These are phyloP conservation scores for Nasonia giraulti DNA, from an alignment of 1,140 invertebrate genomes.

Conservation along the genomic window DNA sequence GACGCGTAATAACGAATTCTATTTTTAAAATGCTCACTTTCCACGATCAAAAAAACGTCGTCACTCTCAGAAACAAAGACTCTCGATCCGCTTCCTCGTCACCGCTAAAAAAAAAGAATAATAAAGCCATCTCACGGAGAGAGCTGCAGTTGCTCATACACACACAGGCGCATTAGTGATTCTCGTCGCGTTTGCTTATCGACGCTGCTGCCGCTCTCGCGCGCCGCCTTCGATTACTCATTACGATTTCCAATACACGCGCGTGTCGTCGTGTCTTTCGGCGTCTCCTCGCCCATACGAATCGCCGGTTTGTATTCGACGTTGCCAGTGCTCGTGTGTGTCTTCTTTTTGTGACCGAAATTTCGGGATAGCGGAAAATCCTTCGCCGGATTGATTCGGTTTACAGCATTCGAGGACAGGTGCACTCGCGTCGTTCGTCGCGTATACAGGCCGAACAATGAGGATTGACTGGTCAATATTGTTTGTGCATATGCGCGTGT, in stretches of 20 bases:
- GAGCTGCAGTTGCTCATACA: not conserved
- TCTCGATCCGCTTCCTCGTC: not conserved
- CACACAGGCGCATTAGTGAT: not conserved
- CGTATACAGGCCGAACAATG: not conserved
- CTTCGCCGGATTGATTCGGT: no score
- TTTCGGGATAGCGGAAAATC: no score
- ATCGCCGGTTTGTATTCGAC: no score
- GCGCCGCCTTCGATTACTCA: constrained; percentile 13
- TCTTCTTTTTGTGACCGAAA: no score
- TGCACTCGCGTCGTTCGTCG: not conserved
- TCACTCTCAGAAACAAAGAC: not conserved
- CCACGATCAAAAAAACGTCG: not conserved
- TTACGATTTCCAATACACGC: constrained; percentile 10
- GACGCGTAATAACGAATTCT: not conserved
- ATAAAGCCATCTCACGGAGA: not conserved
- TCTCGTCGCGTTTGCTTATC: not conserved
- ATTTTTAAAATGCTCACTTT: not conserved
- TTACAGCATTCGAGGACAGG: not conserved
- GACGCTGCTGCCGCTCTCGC: not conserved
- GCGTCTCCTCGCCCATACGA: no score
- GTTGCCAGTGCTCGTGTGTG: no score
- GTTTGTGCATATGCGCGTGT: no score
- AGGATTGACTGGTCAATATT: not conserved
- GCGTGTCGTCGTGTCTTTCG: not conserved
- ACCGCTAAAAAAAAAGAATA: constrained; percentile 1